Base-by-base conservation (phyloP, 2,797 vertebrate species). In the Danio tinwini region DNA sequence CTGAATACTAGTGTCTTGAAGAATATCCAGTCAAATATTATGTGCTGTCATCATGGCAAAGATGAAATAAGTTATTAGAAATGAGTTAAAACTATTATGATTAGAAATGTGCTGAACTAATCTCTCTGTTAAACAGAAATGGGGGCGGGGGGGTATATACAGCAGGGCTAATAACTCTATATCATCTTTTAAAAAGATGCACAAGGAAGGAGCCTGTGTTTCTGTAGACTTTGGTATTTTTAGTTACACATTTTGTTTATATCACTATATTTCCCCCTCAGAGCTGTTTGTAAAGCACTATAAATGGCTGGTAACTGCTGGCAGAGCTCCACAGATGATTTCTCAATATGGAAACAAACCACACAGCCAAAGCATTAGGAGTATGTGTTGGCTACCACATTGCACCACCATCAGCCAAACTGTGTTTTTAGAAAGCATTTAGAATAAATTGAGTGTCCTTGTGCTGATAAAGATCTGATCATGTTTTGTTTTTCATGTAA, bases 241-340 rank as follows among this genome's bases (percentile, higher is more conserved):
- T 49, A 39, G 19, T 9, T 13, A 29, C 37, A 39, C 47, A 13
- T 29, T 29, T 29, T 29, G 29, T 29, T 29, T 29, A 29, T 29
- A 29, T 29, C 29, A 29, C 56, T 10, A n/a, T 69, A 29, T 62
- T 37, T 70, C 11, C 16, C 58, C 42, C 42, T 64, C 21, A 10
- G 12, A 21, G 7, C 29, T 29, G 16, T 58, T 50, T 55, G 59
- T 17, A 16, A 47, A 29, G 47, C 61, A 10, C 39, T 81, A 40
- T 69, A 10, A 47, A 69, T 76, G 64, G 64, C 16, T 70, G 64
- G 13, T 5, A 16, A 14, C 2, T 64, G n/a, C 64, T 81, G 79
- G 79, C 29, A 29, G 29, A 29, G 29, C 29, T 29, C 29, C 3
- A 29, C 72, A 69, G 53, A 13, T 50, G 0, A 39, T 19, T 3